phyloP scores from a whole-genome alignment of 2,888 invertebrate species.

The Tuta absoluta region DNA sequence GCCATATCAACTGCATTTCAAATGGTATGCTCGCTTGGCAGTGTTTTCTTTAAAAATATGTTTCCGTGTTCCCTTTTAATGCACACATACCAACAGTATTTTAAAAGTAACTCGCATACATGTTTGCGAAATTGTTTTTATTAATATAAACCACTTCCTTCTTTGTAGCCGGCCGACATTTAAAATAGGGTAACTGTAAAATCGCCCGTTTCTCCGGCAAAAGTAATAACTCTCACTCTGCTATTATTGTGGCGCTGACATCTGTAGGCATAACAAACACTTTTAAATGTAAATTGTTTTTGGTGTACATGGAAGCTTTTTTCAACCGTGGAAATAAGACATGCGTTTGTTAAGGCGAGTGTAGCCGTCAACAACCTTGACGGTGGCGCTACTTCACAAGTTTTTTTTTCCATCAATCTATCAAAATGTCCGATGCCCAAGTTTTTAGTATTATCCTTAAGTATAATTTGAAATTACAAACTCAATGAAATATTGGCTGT shows the following conservation, averaged over 20 bases:
- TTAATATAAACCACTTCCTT: slow-evolving; percentile 4
- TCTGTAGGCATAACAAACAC: not conserved
- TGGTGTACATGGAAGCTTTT: not conserved
- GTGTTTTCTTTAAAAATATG: not conserved
- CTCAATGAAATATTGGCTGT: no score
- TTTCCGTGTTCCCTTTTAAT: not conserved
- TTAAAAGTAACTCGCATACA: not conserved
- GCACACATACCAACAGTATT: not conserved
- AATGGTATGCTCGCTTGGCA: not conserved
- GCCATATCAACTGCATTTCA: no score
- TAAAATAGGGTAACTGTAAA: slow-evolving; percentile 15
- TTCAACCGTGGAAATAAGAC: not conserved
- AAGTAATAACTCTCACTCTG: not conserved
- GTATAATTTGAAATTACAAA: no score
- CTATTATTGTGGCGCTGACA: not conserved
- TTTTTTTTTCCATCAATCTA: no score
- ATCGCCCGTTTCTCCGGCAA: not conserved
- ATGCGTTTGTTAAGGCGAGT: no score
- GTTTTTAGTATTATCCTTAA: no score
- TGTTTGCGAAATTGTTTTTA: slow-evolving; percentile 1
- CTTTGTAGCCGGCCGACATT: not conserved
- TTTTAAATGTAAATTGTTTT: not conserved
- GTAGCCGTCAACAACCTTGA: no score
- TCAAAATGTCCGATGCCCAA: no score
- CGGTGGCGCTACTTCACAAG: no score